Conservation (phyloP, 2,113 vertebrate species). For the Benitochromis conjunctus region DNA sequence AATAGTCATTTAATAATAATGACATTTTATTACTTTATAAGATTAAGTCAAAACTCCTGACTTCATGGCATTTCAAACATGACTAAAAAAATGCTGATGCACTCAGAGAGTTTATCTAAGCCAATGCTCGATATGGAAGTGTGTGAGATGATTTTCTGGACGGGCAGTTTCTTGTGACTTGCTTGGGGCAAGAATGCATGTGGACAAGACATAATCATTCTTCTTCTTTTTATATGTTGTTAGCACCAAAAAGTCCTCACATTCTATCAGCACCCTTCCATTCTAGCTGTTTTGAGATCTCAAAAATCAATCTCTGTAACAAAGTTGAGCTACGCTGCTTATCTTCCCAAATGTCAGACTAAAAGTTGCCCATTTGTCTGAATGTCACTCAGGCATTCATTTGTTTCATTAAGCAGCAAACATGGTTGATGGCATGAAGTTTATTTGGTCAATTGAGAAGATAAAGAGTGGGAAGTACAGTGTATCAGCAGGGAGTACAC, state of each 20-base stretch:
- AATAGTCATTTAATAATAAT: too few species aligned
- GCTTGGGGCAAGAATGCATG: not conserved
- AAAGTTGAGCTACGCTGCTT: conserved; percentile 16
- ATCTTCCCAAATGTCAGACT: conserved; percentile 22
- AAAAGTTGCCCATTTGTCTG: not conserved
- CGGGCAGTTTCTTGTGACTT: not conserved
- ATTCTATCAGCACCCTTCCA: not conserved
- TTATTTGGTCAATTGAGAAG: not conserved
- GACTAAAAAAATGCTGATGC: not conserved
- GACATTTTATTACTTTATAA: not conserved
- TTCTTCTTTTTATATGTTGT: not conserved
- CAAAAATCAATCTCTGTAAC: not conserved
- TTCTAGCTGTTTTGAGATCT: not conserved
- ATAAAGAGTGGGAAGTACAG: not conserved
- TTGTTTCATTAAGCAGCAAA: not conserved
- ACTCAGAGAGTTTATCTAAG: not conserved
- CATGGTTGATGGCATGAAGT: not conserved
- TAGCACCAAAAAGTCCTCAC: not conserved
- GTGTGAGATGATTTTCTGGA: not conserved
- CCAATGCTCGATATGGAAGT: not conserved
- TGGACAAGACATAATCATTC: not conserved
- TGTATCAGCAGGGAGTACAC: not conserved
- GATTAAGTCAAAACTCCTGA: not conserved
- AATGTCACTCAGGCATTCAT: not conserved
- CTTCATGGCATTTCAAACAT: not conserved